These are phyloP conservation scores for Actinostola sp. DNA, from an alignment of 92 coral and sea anemone species.

Conservation along the genomic window DNA sequence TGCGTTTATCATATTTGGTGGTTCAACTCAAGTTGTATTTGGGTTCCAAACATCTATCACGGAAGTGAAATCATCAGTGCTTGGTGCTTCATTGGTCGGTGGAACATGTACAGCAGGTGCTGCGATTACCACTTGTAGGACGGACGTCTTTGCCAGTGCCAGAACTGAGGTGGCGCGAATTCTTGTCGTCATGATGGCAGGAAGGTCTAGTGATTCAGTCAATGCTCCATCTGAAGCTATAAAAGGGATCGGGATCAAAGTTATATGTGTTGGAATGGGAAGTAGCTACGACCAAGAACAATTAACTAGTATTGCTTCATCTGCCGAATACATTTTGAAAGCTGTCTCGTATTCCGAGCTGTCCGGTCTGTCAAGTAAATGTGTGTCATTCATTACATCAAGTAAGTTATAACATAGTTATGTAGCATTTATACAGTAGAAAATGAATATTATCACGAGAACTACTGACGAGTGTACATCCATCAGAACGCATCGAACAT, in stretches of 20 bases:
- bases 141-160: slow-evolving; percentile 66
- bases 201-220: slow-evolving; percentile 62
- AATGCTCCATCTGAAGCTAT: slow-evolving; percentile 41
- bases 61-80: slow-evolving; percentile 29
- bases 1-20: slow-evolving; percentile 52
- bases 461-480: not conserved
- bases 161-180: slow-evolving; percentile 45
- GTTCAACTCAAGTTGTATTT: slow-evolving; percentile 35
- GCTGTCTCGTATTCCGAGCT: slow-evolving; percentile 51
- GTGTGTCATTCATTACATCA: slow-evolving; percentile 50
- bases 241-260: slow-evolving; percentile 52
- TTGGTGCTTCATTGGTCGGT: slow-evolving; percentile 33
- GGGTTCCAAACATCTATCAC: slow-evolving; percentile 32
- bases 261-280: slow-evolving; percentile 73
- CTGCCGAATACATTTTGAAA: slow-evolving; percentile 47
- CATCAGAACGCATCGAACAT: too few relatives aligned
- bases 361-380: slow-evolving; percentile 48
- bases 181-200: slow-evolving; percentile 76
- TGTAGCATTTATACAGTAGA: not conserved
- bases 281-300: slow-evolving; percentile 49
- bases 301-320: slow-evolving; percentile 62
- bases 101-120: slow-evolving; percentile 59
- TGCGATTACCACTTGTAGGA: slow-evolving; percentile 56
- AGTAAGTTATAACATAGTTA: slow-evolving; percentile 20
- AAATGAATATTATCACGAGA: not conserved